Evolutionary conservation across 2,113 vertebrate genomes (phyloP).

Genomic region (Xyrauchen texanus): DNA sequence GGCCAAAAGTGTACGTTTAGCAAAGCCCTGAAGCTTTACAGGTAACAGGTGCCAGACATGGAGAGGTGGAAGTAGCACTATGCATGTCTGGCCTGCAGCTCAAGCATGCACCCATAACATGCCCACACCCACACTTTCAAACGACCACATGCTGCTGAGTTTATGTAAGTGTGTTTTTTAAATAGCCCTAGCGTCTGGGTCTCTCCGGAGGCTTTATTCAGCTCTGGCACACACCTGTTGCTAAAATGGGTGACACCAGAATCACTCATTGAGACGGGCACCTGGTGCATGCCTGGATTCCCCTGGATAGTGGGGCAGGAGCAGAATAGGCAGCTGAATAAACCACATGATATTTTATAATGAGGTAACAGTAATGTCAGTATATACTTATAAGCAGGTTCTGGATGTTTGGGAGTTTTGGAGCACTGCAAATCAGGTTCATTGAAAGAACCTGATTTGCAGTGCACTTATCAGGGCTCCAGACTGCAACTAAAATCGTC

Average conservation of each 20-base stretch:
- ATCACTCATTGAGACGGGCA: constrained; percentile 55
- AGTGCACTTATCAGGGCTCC: no score
- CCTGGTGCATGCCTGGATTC: constrained; percentile 34
- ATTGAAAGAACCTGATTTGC: no score
- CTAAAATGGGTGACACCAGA: constrained; percentile 32
- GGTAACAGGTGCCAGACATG: constrained; percentile 44
- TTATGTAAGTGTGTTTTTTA: constrained; percentile 5
- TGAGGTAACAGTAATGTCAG: background rate
- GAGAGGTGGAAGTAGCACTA: constrained; percentile 28
- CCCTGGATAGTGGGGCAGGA: no score
- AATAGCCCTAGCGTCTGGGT: constrained; percentile 1
- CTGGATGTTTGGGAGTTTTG: no score
- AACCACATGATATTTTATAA: constrained; percentile 1
- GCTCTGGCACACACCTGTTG: constrained; percentile 56
- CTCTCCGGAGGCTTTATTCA: constrained; percentile 55
- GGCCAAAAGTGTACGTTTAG: constrained; percentile 20
- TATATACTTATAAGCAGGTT: no score
- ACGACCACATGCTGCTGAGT: background rate
- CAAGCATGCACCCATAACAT: background rate
- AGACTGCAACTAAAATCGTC: no score
- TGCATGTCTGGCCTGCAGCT: background rate
- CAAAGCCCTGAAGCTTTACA: background rate
- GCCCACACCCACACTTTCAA: constrained; percentile 13
- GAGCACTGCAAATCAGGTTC: no score
- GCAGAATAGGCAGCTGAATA: background rate